Evolutionary conservation across 2,113 vertebrate genomes (phyloP), one percentile per base, ranked within the genome.

Genomic region (Marmota flaviventris): DNA sequence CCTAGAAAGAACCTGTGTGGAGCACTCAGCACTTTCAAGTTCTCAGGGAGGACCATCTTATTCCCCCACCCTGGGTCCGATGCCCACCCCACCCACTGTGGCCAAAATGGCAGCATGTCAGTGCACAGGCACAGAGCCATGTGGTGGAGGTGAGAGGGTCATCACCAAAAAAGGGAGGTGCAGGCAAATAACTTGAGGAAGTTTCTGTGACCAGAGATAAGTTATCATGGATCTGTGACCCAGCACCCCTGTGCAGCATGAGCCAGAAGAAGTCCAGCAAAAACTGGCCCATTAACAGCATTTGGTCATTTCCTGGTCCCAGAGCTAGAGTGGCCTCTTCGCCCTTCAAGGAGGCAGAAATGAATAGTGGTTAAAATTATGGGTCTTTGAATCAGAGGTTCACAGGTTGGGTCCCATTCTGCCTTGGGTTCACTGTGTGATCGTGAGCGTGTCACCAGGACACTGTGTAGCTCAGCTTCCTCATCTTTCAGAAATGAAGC

Each of bases 401-500:
- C 3, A 0, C 12, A 22, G 6, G 32, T 69, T 91, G 17, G 73
- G 7, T 85, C 34, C 45, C 22, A 0, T 45, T 77, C 76, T n/a
- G 18, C 5, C 69, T 77, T 86, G 56, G 39, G 61, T 56, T 70
- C 45, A 16, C 37, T 3, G 17, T 73, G 51, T 32, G 32, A 29
- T 32, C 20, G 4, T 65, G 45, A 37, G 22, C 11, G 2, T 32
- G n/a, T 78, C 73, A 37, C 45, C 20, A 3, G 69, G 70, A 27
- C 32, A 85, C 24, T 94, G 17, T 27, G n/a, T 4, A 70, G 78
- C 63, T 93, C 32, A 32, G 22, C 53, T 27, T 90, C 17, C 42
- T 79, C 22, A 34, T 29, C 39, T 93, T 82, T 96, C 51, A 89
- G 63, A 79, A 93, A 70, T 11, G 22, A 56, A 72, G n/a, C 61